phyloP scores from a whole-genome alignment of 1,140 invertebrate genomes.

The Zelostemma sp. region DNA sequence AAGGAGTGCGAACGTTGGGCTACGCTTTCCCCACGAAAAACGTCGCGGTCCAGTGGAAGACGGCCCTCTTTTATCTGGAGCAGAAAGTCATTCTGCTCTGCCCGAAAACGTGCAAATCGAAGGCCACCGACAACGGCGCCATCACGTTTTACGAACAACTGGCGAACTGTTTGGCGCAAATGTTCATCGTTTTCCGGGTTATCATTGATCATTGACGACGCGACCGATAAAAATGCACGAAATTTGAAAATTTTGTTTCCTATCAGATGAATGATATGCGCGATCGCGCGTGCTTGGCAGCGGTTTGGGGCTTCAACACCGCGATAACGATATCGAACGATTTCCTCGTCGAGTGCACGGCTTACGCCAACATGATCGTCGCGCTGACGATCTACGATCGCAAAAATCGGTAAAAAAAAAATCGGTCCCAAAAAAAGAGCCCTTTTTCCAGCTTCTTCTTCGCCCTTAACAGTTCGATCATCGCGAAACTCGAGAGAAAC shows the following conservation, averaged over 20 bases:
- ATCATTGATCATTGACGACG: too few species aligned
- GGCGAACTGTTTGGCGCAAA: constrained; percentile 64
- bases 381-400: constrained; percentile 36
- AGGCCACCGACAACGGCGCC: constrained; percentile 13
- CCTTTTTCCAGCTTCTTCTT: too few species aligned
- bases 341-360: constrained; percentile 69
- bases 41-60: constrained; percentile 55
- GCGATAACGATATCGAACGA: constrained; percentile 67
- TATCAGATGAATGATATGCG: constrained; percentile 61
- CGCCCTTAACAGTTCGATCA: constrained; percentile 34
- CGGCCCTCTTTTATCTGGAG: constrained; percentile 49
- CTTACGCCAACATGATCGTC: constrained; percentile 70
- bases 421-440: too few species aligned
- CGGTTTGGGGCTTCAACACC: constrained; percentile 71
- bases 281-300: constrained; percentile 69
- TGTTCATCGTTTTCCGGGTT: constrained; percentile 68
- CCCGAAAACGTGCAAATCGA: constrained; percentile 16
- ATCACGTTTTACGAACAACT: constrained; percentile 67
- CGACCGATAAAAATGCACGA: too few species aligned
- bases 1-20: constrained; percentile 55
- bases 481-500: constrained; percentile 49
- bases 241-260: too few species aligned
- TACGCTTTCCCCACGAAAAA: constrained; percentile 61
- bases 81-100: constrained; percentile 45
- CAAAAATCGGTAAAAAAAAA: constrained; percentile 29